Conservation (phyloP, 2,888 invertebrate genomes). For the Torymus auratus region DNA sequence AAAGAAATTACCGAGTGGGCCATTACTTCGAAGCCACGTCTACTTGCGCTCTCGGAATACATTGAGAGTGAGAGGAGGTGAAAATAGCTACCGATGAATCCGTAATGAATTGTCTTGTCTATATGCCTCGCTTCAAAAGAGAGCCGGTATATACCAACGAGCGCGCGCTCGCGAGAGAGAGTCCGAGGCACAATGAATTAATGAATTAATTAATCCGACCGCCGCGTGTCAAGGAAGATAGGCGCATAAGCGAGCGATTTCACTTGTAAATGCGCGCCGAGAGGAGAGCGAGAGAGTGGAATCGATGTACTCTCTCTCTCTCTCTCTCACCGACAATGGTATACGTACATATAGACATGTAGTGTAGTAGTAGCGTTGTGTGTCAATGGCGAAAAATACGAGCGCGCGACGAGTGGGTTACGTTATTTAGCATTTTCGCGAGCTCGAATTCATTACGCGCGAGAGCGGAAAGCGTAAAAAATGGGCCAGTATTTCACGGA, state of each 20-base stretch:
- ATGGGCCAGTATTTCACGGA: too few relatives aligned
- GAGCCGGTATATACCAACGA: neutral
- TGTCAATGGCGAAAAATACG: slow-evolving; percentile 49
- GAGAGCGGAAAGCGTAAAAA: too few relatives aligned
- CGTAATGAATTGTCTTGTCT: slow-evolving; percentile 52
- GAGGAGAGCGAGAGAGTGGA: slow-evolving; percentile 16
- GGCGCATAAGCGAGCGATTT: slow-evolving; percentile 26
- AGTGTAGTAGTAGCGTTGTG: slow-evolving; percentile 6
- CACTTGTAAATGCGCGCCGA: slow-evolving; percentile 45
- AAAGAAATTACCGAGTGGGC: slow-evolving; percentile 13
- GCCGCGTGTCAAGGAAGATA: slow-evolving; percentile 45
- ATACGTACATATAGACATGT: neutral
- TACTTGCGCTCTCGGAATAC: slow-evolving; percentile 3
- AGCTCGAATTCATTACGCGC: slow-evolving; percentile 36
- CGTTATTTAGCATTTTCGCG: slow-evolving; percentile 41
- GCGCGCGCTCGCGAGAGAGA: slow-evolving; percentile 37
- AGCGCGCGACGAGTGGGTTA: neutral
- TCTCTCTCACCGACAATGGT: too few relatives aligned
- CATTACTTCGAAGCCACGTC: slow-evolving; percentile 25
- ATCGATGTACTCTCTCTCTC: slow-evolving; percentile 30
- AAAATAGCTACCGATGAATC: slow-evolving; percentile 51
- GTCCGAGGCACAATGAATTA: slow-evolving; percentile 45
- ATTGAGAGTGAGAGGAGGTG: neutral
- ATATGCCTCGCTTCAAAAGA: too few relatives aligned
- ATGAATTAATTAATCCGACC: slow-evolving; percentile 54